Base-by-base conservation (phyloP, 2,888 invertebrate genomes). In the Seira musarum region DNA sequence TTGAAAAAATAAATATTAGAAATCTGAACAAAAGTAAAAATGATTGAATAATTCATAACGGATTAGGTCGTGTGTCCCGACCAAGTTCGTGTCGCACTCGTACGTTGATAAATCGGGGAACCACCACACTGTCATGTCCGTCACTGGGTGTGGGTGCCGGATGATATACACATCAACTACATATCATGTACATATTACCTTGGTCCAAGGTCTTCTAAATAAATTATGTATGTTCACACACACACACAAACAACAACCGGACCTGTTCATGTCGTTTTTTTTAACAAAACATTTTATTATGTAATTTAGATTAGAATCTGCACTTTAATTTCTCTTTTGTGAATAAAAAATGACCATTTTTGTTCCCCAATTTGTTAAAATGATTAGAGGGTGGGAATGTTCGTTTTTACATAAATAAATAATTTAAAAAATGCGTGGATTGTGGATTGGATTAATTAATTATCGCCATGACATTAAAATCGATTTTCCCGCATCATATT, bases 81-180 rank as follows among this genome's bases (percentile, higher is more conserved):
- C 83, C 8, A 86, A 86, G 75, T 82, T 85, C 57, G 66, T 82
- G 63, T 83, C 83, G n/a, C 85, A 86, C 63, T 81, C 80, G 15
- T 86, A 86, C 81, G 83, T 76, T 63, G 83, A 84, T 68, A 80
- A 79, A 61, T 71, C 69, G 40, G 85, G 85, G 17, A 80, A 82
- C 46, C 73, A 66, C 61, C 85, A 86, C 66, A 80, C 75, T 15
- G 68, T 86, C 10, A 68, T 84, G 17, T 83, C 84, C 57, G 82
- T 85, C 64, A 81, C 81, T n/a, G 73, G 81, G 13, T 86, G 86
- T 70, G 83, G 85, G 22, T 86, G 86, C 71, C 82, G 75, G 67
- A 83, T 15, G 13, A 65, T 15, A 2, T 67, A 49, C 46, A 67
- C 49, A 13, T 30, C n/a, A 40, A 35, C 15, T 10, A 40, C 22